Conservation (phyloP, 2,888 invertebrate genomes). For the Rhaphigaster nebulosa region DNA sequence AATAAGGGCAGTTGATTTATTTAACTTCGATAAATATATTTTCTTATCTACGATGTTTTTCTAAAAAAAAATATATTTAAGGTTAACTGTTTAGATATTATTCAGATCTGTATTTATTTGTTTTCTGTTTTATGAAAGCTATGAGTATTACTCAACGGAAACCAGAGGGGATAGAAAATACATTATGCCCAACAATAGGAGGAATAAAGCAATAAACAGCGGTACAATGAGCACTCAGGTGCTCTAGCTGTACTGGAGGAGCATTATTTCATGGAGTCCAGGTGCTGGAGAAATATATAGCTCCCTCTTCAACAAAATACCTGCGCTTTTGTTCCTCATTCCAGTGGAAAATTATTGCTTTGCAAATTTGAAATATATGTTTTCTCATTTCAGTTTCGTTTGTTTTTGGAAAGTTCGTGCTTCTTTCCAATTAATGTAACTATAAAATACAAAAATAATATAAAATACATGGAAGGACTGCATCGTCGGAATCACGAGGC, state of each 20-base stretch:
- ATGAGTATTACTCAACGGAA: no score
- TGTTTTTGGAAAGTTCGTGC: not conserved
- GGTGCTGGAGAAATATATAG: not conserved
- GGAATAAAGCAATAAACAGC: not conserved
- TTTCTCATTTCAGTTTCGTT: not conserved
- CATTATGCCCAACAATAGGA: not conserved
- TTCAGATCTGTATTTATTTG: no score
- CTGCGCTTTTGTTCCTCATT: not conserved
- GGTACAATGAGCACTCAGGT: not conserved
- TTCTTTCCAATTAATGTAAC: not conserved
- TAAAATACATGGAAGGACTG: no score
- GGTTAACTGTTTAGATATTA: no score
- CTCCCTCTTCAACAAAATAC: not conserved
- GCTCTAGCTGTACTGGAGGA: not conserved
- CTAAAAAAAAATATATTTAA: no score
- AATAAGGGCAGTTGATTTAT: no score
- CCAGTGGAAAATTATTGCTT: not conserved
- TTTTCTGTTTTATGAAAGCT: no score
- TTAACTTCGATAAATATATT: no score
- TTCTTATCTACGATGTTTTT: no score
- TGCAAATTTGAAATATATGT: not conserved
- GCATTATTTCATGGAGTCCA: not conserved
- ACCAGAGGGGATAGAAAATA: not conserved
- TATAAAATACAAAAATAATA: constrained; percentile 63
- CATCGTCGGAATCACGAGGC: no score